Evolutionary conservation across 2,888 invertebrate genomes (phyloP), one percentile per base, ranked within the genome.

Genomic region (Cybosia mesomella): DNA sequence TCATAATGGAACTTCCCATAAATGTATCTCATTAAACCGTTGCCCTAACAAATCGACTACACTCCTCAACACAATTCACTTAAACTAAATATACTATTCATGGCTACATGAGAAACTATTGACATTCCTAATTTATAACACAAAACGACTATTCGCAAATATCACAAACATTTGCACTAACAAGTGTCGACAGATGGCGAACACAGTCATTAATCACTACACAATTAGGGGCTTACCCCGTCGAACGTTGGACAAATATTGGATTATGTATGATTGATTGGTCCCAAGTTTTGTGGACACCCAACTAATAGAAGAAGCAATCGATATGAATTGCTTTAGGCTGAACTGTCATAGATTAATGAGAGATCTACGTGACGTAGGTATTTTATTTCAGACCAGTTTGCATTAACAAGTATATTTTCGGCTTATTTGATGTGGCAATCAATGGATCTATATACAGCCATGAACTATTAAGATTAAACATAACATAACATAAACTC

Each of bases 211-310:
- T 89, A 88, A 90, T 90, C 86, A 87, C 83, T 68, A 76, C 76
- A 83, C 89, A 87, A 88, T 88, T 88, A 88, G 82, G 75, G 75
- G 76, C 72, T 79, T 74, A 81, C 72, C 75, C 72, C 71, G 80
- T 77, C 81, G 82, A 82, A 81, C 76, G 73, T 81, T 81, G 82
- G 87, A 88, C 89, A 88, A 88, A 89, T 89, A 88, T 89, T 87
- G 85, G 87, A 89, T 88, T 87, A 87, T 79, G 74, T 85, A 88
- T 91, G 91, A 91, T 91, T 89, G 91, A 91, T 91, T 88, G 85
- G 83, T 59, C 74, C 83, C 84, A 85, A 89, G 84, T 87, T 88
- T 85, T 84, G 86, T 85, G 85, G 83, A 83, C 85, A 77, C 77
- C 80, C 76, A 82, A 86, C 85, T 86, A 85, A 85, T 85, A 83